Evolutionary conservation across 92 coral and sea anemone genomes (phyloP), one percentile per base, ranked within the genome.

Genomic region (Parazoanthus darwini): DNA sequence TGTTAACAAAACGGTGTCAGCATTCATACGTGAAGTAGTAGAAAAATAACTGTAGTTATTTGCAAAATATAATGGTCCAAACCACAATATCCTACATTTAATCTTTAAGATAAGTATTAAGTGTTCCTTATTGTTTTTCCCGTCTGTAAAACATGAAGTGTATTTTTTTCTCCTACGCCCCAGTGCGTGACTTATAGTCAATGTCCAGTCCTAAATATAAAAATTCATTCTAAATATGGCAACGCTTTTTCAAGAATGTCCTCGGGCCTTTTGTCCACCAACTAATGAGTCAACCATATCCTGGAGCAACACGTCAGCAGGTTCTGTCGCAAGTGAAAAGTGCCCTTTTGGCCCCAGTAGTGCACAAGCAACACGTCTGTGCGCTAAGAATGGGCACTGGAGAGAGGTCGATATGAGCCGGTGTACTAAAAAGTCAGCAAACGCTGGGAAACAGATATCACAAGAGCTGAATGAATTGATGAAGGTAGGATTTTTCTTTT

Each of bases 261-360:
- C 86, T 3, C 48, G 59, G 15, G 76, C 38, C 9, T 39, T 68
- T 70, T 82, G 86, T 68, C 77, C 36, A 16, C 23, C 86, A 22
- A 23, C 14, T 6, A 82, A 65, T 3, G 86, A 36, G 58, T 39
- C 86, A 0, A 82, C 63, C 63, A 43, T 82, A 7, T 42, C 77
- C 8, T 82, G 86, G 86, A n/a, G 58, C 7, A 66, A 82, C 35
- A 82, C 86, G 1, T 36, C 77, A 42, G 86, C 86, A 2, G 86
- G 86, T 1, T 11, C n/a, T 73, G 23, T 42, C 1, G 77, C 86
- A 26, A 18, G 0, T 26, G 65, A 25, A 2, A 15, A 42, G 23
- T 82, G 86, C 39, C 86, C 86, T 6, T n/a, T n/a, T 10, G 42
- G 77, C 14, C 8, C 22, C 48, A 26, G 13, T 68, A 33, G 46